Base-by-base conservation (phyloP, 2,113 vertebrate species). In the Cygnus buccinator region DNA sequence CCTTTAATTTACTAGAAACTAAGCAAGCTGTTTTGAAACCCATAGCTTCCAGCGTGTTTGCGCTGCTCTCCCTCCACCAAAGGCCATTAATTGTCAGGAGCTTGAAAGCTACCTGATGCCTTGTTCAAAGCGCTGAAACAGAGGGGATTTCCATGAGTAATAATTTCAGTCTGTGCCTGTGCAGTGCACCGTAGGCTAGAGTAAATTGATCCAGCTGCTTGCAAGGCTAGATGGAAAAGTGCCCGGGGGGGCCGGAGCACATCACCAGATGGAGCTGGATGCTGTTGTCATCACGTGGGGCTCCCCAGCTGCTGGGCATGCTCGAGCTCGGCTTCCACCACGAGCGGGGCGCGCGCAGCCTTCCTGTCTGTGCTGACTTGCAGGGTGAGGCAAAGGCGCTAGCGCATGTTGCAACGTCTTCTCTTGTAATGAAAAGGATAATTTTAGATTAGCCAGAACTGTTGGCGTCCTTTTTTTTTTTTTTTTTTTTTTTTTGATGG, bases 171-270 rank as follows among this genome's bases (percentile, higher is more conserved):
- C 97, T 79, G 86, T 95, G 97, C 97, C 98, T 90, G 97, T 94
- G 98, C 83, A 67, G 94, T 54, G 8, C 96, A 97, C 97, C 95
- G 95, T 97, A 94, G 85, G 96, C 95, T 97, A 92, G 93, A 97
- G 98, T 98, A 98, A 98, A 98, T 98, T 97, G 98, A 99, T 98
- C 98, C 98, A 98, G 98, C 98, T 99, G 98, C 98, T 98, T 97
- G 98, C 97, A 97, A 98, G 98, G 97, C 98, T 98, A 98, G 98
- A 98, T 98, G 98, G 98, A 98, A 98, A 98, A 98, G 97, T 93
- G 97, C 98, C 98, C 54, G 62, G 91, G 97, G 97, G 41, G 94
- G 96, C 84, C 87, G 94, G 97, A 96, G 93, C 81, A 93, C 98
- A 97, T 98, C 97, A 98, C 97, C 98, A 98, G 99, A 98, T 98